Percentiles rank a stretch among this genome's conserved stretches.
Evolutionary conservation across 2,888 invertebrate genomes (phyloP).

Genomic region (Oscheius onirici): DNA sequence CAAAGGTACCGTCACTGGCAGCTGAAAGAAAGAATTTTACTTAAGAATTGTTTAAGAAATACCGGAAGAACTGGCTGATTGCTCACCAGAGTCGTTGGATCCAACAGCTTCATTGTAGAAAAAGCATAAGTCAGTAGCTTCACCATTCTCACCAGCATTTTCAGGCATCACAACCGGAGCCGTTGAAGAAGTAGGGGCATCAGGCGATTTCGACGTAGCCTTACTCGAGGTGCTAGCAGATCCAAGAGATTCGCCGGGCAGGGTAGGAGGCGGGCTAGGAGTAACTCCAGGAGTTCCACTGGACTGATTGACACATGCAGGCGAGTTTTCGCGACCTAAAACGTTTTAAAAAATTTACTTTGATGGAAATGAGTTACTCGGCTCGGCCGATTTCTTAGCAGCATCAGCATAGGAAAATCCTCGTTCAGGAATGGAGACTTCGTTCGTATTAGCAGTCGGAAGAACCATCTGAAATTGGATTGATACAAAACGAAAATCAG

Average conservation of each 20-base stretch:
- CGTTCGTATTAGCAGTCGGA: neutral
- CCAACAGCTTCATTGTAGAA: constrained; percentile 28
- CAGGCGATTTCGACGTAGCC: neutral
- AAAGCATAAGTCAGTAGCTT: constrained; percentile 18
- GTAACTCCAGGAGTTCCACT: neutral
- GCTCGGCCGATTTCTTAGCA: constrained; percentile 41
- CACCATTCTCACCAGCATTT: neutral
- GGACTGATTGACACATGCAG: neutral
- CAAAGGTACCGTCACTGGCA: constrained; percentile 12
- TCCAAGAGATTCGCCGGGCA: neutral
- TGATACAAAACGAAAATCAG: neutral
- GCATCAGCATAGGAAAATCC: constrained; percentile 48
- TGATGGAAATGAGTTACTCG: constrained; percentile 6
- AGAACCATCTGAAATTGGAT: constrained; percentile 22
- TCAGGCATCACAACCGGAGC: neutral
- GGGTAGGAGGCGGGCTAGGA: constrained; percentile 2
- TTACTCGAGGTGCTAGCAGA: neutral
- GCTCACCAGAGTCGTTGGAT: neutral
- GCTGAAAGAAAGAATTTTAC: neutral
- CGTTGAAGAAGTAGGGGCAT: neutral
- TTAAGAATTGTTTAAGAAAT: neutral
- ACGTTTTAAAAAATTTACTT: neutral
- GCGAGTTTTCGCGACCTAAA: constrained; percentile 32
- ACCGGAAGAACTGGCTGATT: neutral
- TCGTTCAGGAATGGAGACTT: constrained; percentile 10